A percentile compares a stretch with the other conserved stretches of the same genome.
Conservation (phyloP, 1,140 invertebrate genomes). For the Drosophila pectinifera region DNA sequence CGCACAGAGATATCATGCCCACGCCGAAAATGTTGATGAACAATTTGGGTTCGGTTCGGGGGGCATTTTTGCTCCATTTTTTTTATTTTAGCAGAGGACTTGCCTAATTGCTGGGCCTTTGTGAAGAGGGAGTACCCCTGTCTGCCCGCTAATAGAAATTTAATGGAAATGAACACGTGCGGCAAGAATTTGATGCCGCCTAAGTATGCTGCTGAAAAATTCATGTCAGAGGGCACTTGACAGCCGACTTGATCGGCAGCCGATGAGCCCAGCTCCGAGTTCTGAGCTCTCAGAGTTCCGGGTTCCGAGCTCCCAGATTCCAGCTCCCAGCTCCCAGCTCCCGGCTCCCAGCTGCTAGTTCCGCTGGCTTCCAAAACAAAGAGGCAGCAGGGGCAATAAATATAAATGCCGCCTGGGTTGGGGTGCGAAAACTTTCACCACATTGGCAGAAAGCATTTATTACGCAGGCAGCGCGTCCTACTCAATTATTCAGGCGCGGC, state of each 20-base stretch:
- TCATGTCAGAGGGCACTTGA: conserved; percentile 49
- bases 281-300: not conserved
- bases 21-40: conserved; percentile 33
- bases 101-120: conserved; percentile 66
- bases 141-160: conserved; percentile 66
- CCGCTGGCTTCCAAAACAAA: not conserved
- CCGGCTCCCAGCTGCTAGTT: conserved; percentile 1
- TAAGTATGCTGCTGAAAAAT: conserved; percentile 56
- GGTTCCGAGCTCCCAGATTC: not conserved
- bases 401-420: conserved; percentile 40
- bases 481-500: conserved; percentile 82
- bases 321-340: not conserved
- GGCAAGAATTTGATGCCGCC: conserved; percentile 39
- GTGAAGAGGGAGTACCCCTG: conserved; percentile 1
- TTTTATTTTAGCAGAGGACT: conserved; percentile 9
- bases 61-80: not conserved
- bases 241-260: conserved; percentile 53
- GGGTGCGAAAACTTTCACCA: conserved; percentile 72
- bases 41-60: conserved; percentile 33
- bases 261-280: conserved; percentile 44
- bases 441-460: conserved; percentile 80
- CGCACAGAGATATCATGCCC: conserved; percentile 23
- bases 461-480: conserved; percentile 75
- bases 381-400: conserved; percentile 43
- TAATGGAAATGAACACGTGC: conserved; percentile 75